phyloP scores from a whole-genome alignment of 2,113 vertebrate genomes.

The Chaetops frenatus region DNA sequence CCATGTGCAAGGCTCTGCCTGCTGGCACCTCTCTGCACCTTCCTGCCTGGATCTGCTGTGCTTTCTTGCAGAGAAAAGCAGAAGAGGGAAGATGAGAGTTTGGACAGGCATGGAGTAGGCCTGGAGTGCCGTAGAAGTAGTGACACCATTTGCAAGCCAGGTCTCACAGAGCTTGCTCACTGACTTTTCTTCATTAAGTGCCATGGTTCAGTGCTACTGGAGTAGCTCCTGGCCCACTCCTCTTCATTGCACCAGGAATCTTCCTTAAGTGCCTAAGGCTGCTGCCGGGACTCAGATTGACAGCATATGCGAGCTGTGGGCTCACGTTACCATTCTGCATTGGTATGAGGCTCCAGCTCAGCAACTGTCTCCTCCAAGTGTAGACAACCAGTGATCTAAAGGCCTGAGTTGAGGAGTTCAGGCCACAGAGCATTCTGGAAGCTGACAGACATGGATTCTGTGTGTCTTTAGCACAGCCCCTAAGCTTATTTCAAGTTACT shows the following conservation, averaged over 20 bases:
- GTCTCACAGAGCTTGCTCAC: neutral
- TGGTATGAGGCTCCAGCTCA: neutral
- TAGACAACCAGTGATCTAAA: neutral
- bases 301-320: neutral
- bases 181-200: neutral
- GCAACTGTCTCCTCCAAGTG: neutral
- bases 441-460: neutral
- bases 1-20: fast-evolving
- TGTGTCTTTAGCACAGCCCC: neutral
- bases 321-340: neutral
- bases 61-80: neutral
- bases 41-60: neutral
- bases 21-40: neutral
- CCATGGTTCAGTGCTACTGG: neutral
- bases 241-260: neutral
- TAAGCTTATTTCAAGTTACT: neutral
- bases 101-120: neutral
- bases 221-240: neutral
- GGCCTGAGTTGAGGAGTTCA: neutral
- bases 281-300: neutral
- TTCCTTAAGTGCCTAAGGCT: neutral
- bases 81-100: neutral
- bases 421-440: neutral
- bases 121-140: neutral
- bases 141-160: neutral